Conservation (phyloP, 2,113 vertebrate genomes). For the Prietella phreatophila region DNA sequence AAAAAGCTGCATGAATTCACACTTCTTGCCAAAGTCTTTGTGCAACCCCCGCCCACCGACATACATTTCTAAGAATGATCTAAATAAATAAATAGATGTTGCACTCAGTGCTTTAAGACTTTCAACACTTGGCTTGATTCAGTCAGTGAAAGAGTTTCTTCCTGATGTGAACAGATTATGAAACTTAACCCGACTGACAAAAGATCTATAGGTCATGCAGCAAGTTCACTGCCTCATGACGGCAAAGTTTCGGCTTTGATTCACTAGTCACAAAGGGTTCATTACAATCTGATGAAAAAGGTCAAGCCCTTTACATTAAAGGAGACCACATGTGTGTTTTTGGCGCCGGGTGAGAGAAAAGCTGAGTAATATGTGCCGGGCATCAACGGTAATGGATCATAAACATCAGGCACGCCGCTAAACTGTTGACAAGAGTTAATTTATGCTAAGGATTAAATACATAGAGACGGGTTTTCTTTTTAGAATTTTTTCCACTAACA, state of each 20-base stretch:
- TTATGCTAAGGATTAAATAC: neutral
- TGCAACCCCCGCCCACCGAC: neutral
- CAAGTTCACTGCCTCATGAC: neutral
- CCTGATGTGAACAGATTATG: neutral
- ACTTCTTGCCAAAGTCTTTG: neutral
- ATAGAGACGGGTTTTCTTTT: neutral
- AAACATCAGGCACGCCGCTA: neutral
- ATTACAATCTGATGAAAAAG: neutral
- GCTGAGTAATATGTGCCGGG: neutral
- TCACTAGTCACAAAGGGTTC: neutral
- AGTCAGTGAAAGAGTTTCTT: neutral
- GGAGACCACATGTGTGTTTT: neutral
- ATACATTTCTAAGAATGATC: neutral
- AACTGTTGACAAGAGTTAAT: slow-evolving; percentile 1
- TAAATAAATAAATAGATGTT: neutral
- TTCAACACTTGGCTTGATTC: neutral
- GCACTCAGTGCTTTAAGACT: neutral
- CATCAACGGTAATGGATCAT: neutral
- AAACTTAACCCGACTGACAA: neutral
- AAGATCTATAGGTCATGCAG: neutral
- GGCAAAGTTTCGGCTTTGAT: neutral
- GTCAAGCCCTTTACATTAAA: neutral
- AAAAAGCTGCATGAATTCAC: slow-evolving; percentile 12
- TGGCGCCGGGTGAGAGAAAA: neutral
- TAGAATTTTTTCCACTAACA: neutral